Evolutionary conservation across 2,113 vertebrate species (phyloP), one percentile per base, ranked within the genome.

Genomic region (Terrapene triunguis): DNA sequence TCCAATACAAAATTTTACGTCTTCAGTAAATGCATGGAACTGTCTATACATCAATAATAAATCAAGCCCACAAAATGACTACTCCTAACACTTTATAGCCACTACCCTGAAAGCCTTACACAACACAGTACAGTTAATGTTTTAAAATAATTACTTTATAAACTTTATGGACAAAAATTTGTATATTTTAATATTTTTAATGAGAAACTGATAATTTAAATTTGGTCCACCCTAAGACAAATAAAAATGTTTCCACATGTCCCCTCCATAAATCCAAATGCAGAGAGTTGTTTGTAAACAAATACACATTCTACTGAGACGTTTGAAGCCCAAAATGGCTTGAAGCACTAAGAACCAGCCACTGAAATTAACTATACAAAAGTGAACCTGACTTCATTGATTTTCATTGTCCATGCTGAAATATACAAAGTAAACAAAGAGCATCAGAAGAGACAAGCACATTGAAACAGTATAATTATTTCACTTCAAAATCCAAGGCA

Each of bases 401-500:
- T 55, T 83, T 54, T 90, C 25, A 78, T 1, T 57, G 27, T 35
- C 72, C 59, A 86, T 94, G 29, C 11, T 24, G 48, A 89, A 85
- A 42, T 42, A 38, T 24, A 55, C 38, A 29, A 82, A 82, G 54
- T 57, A 55, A 42, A 57, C n/a, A 27, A 76, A 25, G 24, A 57
- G 24, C 54, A 44, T 57, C 38, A 82, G 14, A 90, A 90, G 91
- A 90, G 44, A 83, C 22, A 48, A 90, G 85, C 93, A 76, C 72
- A 44, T 8, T 48, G 12, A 54, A 89, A 59, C 32, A 84, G 69
- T 72, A 81, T 42, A 69, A 76, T 90, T 92, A 92, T 87, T 89
- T 91, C 62, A 85, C 47, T 92, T 69, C n/a, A 38, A 69, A 81
- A 92, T 74, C 59, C 59, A 84, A 88, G 54, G 92, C 90, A 48